Evolutionary conservation across 2,888 invertebrate species (phyloP).

Genomic region (Anthrax anthrax): DNA sequence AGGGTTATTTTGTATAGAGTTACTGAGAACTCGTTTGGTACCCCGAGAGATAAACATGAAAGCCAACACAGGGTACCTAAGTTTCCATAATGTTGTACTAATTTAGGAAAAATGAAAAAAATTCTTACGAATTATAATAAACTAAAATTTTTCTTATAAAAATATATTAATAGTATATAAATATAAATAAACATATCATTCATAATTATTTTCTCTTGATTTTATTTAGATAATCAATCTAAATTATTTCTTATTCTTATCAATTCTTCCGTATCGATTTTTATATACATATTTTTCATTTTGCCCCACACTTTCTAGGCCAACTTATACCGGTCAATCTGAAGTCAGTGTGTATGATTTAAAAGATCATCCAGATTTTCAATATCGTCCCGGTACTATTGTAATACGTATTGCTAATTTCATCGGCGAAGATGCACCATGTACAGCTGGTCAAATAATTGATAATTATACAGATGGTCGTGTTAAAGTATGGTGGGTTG

Average conservation of each 20-base stretch:
- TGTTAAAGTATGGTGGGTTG: slow-evolving; percentile 88
- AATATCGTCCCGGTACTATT: slow-evolving; percentile 81
- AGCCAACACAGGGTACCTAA: slow-evolving; percentile 15
- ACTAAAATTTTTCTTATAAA: background rate
- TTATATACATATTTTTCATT: too few species aligned
- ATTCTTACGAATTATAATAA: background rate
- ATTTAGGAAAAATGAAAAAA: background rate
- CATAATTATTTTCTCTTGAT: too few species aligned
- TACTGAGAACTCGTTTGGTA: slow-evolving; percentile 34
- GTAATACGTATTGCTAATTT: slow-evolving; percentile 76
- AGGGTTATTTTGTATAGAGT: slow-evolving; percentile 24
- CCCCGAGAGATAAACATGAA: slow-evolving; percentile 34
- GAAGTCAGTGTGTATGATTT: slow-evolving; percentile 92
- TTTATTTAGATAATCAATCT: too few species aligned
- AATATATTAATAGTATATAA: too few species aligned
- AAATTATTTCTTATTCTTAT: too few species aligned
- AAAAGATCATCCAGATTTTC: slow-evolving; percentile 88
- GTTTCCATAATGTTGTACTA: too few species aligned
- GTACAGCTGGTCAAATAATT: slow-evolving; percentile 77
- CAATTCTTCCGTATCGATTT: too few species aligned
- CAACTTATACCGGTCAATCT: slow-evolving; percentile 51
- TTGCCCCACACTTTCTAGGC: slow-evolving; percentile 45
- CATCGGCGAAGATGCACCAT: slow-evolving; percentile 52
- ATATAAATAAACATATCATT: too few species aligned
- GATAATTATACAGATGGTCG: slow-evolving; percentile 77